Evolutionary conservation across 2,888 invertebrate species (phyloP), one percentile per base, ranked within the genome.

Genomic region (Torymus texanus): DNA sequence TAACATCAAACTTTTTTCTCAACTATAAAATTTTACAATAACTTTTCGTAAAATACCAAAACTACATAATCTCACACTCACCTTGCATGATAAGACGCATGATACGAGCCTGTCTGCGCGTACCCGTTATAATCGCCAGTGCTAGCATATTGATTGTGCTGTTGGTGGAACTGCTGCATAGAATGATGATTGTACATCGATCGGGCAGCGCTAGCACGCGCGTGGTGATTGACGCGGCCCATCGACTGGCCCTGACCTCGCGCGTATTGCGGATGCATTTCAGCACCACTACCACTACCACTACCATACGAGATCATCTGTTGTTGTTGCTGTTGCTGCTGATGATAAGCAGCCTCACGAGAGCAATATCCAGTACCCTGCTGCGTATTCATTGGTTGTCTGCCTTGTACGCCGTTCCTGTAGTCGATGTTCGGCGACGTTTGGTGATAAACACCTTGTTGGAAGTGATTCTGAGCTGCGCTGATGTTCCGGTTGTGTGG

Each of bases 111-210:
- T 0, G 84, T 81, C 79, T 93, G 93, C 51, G 92, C 89, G 78
- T 91, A 91, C 14, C 92, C 92, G 79, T 92, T 92, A 85, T 92
- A 92, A 21, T 90, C 90, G 0, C 85, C 85, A 0, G 86, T 83
- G 24, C 85, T 89, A 3, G 83, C 87, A 80, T 92, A 91, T 77
- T 92, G 92, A 78, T 90, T 89, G 76, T 92, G 91, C 81, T 92
- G 91, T 82, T 92, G 92, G 71, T 91, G 90, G 80, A 91, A 91
- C 71, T 90, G 88, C 80, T 88, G 88, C 76, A 89, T 87, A 10
- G 90, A 88, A 4, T 91, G 85, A 56, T 91, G 85, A 55, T 91
- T 91, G 84, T 92, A 92, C 56, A 87, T 85, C 0, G 87, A 83
- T 55, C 89, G 84, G 51, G 86, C 75, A 62, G 86, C 81, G 41